Evolutionary conservation across 2,797 vertebrate species (phyloP).

Genomic region (Sebastes trivittatus): DNA sequence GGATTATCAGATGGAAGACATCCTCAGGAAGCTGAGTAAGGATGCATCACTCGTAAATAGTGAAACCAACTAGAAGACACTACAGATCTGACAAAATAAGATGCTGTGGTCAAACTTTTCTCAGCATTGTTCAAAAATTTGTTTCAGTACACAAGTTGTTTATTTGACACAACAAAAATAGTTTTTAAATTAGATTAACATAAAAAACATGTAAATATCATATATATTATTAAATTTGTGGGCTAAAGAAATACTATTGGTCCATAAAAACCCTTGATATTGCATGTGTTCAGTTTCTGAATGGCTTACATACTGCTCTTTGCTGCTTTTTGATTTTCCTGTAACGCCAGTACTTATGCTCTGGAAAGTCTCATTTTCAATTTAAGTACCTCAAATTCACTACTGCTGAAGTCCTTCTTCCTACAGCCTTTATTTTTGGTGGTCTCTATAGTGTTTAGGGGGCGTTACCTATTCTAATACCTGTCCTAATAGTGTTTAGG

Average conservation of each 20-base stretch:
- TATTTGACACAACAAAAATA: not conserved
- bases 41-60: not conserved
- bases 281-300: not conserved
- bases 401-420: no score
- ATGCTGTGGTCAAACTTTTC: not conserved
- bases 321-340: no score
- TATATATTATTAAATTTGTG: no score
- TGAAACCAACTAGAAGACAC: not conserved
- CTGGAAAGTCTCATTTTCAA: not conserved
- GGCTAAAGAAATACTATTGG: not conserved
- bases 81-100: not conserved
- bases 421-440: no score
- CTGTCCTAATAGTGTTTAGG: no score
- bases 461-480: no score
- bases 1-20: not conserved
- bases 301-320: not conserved
- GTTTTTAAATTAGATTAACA: not conserved
- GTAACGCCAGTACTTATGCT: not conserved
- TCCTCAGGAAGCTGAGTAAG: conserved; percentile 1
- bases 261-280: no score
- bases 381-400: no score
- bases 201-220: no score
- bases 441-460: no score
- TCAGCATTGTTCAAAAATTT: not conserved
- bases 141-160: not conserved